Percentiles rank a stretch among this genome's conserved stretches.
Conservation (phyloP, 2,888 invertebrate genomes). For the Choreutis nemorana region DNA sequence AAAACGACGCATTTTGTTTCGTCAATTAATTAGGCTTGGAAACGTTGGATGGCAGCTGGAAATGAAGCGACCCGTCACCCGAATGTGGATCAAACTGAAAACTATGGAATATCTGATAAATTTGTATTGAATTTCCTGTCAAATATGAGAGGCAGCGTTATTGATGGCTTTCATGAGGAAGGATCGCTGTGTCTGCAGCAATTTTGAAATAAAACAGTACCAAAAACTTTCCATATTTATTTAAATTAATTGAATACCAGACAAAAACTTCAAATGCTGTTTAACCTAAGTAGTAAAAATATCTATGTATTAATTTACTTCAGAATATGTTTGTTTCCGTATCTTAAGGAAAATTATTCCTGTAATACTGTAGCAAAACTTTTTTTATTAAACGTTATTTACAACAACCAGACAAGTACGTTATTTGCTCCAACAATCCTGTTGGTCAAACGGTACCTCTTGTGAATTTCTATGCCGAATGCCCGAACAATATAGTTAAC, state of each 20-base stretch:
- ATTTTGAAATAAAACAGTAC: slow-evolving; percentile 3
- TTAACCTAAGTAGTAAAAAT: too few species aligned
- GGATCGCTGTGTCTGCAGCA: slow-evolving; percentile 17
- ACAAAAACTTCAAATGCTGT: slow-evolving; percentile 5
- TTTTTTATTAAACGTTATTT: too few species aligned
- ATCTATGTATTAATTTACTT: too few species aligned
- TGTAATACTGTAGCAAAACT: too few species aligned
- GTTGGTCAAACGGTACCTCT: too few species aligned
- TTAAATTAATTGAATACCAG: slow-evolving; percentile 1
- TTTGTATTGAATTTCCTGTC: slow-evolving; percentile 57
- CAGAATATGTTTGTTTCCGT: too few species aligned
- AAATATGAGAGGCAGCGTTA: slow-evolving; percentile 47
- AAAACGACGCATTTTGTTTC: slow-evolving; percentile 10
- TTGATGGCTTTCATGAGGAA: slow-evolving; percentile 50
- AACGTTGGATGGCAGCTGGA: slow-evolving; percentile 15
- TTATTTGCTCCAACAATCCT: too few species aligned
- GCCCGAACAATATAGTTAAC: too few species aligned
- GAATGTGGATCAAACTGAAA: slow-evolving; percentile 23
- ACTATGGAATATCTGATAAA: slow-evolving; percentile 46
- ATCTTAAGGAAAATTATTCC: too few species aligned
- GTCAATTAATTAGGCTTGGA: slow-evolving; percentile 6
- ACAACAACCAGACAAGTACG: too few species aligned
- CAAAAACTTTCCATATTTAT: slow-evolving; percentile 1
- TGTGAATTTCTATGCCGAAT: too few species aligned
- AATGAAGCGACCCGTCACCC: slow-evolving; percentile 23